Evolutionary conservation across 2,797 vertebrate species (phyloP).

Genomic region (Cuniculus paca): DNA sequence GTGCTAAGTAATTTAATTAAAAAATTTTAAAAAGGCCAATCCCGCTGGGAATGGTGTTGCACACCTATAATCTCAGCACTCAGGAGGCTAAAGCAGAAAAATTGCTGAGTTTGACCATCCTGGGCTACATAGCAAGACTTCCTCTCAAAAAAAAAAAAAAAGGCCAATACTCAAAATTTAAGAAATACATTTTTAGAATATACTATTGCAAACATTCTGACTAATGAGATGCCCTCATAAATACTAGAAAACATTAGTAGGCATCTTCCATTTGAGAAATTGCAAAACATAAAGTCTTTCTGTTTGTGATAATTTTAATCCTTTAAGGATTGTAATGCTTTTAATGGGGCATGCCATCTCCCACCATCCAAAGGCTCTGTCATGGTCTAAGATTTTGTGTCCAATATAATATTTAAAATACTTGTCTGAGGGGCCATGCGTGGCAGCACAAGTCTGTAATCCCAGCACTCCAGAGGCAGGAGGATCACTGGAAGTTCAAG

Average conservation of each 20-base stretch:
- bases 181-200: not conserved
- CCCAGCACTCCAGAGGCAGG: too few relatives aligned
- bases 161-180: not conserved
- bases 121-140: not conserved
- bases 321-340: not conserved
- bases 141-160: not conserved
- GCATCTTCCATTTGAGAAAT: not conserved
- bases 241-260: too few relatives aligned
- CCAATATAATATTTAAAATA: not conserved
- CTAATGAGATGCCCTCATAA: not conserved
- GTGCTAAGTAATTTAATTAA: not conserved
- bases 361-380: not conserved
- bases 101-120: not conserved
- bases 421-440: too few relatives aligned
- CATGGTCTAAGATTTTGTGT: not conserved
- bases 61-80: not conserved
- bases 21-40: not conserved
- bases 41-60: not conserved
- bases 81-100: not conserved
- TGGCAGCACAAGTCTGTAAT: too few relatives aligned
- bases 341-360: rapidly evolving
- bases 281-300: not conserved
- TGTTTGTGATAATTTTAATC: not conserved
- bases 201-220: not conserved
- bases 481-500: too few relatives aligned